Conservation (phyloP, 1,140 invertebrate genomes). For the Rhagoletis pomonella region DNA sequence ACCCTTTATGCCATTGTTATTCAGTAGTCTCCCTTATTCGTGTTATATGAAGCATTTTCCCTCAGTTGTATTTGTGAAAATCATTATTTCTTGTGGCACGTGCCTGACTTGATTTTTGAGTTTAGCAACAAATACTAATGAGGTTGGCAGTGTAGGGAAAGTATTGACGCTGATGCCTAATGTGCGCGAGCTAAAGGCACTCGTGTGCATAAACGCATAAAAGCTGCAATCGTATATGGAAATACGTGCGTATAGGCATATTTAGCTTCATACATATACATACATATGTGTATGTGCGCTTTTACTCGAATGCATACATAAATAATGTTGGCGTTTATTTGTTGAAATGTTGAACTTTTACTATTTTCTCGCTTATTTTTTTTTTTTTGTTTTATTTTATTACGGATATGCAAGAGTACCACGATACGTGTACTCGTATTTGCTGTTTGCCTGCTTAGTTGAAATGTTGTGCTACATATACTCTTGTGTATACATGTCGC, state of each 20-base stretch:
- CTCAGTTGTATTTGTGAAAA: background rate
- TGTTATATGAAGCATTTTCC: background rate
- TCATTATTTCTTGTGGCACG: background rate
- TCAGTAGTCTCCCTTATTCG: background rate
- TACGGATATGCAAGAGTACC: background rate
- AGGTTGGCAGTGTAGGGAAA: background rate
- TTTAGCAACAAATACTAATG: slow-evolving; percentile 6
- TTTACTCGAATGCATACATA: background rate
- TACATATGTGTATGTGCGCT: background rate
- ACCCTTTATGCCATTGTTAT: no score
- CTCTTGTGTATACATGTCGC: background rate
- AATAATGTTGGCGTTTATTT: background rate
- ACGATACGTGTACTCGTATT: background rate
- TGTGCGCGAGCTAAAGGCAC: background rate
- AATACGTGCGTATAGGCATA: no score
- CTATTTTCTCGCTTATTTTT: background rate
- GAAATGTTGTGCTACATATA: slow-evolving; percentile 9
- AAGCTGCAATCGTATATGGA: background rate
- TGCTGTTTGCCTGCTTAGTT: background rate
- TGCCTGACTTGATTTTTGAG: slow-evolving; percentile 9
- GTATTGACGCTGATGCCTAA: background rate
- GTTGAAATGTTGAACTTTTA: slow-evolving; percentile 33
- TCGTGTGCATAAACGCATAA: background rate
- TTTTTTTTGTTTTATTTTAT: background rate
- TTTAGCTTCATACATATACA: background rate